These are phyloP conservation scores for Drosophila lacertosa DNA, from an alignment of 1,140 invertebrate genomes.

Conservation along the genomic window DNA sequence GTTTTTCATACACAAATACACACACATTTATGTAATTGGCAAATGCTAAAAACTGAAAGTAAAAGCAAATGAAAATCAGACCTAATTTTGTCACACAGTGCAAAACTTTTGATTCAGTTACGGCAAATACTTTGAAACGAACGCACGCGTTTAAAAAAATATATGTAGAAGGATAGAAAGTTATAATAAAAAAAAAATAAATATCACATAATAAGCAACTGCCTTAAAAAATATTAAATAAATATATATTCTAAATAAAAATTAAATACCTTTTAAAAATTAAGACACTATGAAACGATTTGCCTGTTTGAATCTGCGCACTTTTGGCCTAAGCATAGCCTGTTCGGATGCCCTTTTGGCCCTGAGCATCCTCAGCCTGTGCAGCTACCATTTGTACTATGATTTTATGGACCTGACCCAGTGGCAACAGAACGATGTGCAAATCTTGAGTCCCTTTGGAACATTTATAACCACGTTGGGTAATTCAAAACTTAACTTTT, in stretches of 20 bases:
- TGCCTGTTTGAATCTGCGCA: slow-evolving; percentile 68
- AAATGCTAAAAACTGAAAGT: slow-evolving; percentile 19
- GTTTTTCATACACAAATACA: not conserved
- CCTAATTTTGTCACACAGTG: slow-evolving; percentile 49
- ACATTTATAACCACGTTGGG: slow-evolving; percentile 66
- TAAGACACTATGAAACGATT: slow-evolving; percentile 70
- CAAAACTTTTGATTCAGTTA: slow-evolving; percentile 54
- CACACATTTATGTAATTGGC: not conserved
- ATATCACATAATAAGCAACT: not conserved
- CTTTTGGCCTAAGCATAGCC: slow-evolving; percentile 71
- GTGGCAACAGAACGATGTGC: slow-evolving; percentile 69
- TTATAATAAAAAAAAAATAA: slow-evolving; percentile 5
- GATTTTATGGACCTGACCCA: slow-evolving; percentile 67
- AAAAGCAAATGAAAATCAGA: slow-evolving; percentile 42
- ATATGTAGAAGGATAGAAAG: not conserved
- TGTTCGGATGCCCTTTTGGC: slow-evolving; percentile 62
- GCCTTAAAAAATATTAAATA: not conserved
- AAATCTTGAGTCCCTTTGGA: slow-evolving; percentile 65
- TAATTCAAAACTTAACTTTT: slow-evolving; percentile 15
- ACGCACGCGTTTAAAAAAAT: slow-evolving; percentile 40
- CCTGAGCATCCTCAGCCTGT: slow-evolving; percentile 51
- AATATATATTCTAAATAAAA: not conserved
- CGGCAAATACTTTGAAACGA: slow-evolving; percentile 50
- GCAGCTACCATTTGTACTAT: slow-evolving; percentile 70
- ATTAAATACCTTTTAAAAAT: not conserved